Conservation (phyloP, 2,113 vertebrate genomes). For the Muntiacus muntjak region DNA sequence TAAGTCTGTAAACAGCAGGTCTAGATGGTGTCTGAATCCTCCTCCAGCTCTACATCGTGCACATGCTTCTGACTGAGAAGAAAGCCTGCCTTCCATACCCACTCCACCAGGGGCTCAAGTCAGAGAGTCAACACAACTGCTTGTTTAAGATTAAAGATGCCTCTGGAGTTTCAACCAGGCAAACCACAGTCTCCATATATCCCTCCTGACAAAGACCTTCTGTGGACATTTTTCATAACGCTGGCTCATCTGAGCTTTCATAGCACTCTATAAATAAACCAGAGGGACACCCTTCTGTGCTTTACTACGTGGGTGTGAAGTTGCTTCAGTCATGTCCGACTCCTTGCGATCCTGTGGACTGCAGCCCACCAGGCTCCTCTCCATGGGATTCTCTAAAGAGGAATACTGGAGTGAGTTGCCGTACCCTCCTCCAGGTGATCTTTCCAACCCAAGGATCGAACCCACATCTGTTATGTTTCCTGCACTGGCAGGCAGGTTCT, state of each 20-base stretch:
- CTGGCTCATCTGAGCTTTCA: not conserved
- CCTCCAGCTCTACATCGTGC: not conserved
- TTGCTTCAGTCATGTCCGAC: rapidly evolving
- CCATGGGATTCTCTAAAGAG: not conserved
- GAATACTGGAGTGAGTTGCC: not conserved
- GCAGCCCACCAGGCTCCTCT: not conserved
- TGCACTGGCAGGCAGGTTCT: not conserved
- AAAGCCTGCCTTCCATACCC: not conserved
- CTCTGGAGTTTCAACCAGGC: not conserved
- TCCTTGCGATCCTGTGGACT: not conserved
- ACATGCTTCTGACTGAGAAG: not conserved
- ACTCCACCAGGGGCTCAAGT: not conserved
- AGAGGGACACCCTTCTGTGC: not conserved
- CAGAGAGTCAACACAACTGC: not conserved
- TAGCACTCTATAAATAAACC: not conserved
- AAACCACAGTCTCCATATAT: not conserved
- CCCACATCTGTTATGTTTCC: not conserved
- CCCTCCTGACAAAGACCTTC: not conserved
- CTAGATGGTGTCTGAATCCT: not conserved
- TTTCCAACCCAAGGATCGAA: not conserved
- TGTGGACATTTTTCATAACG: not conserved
- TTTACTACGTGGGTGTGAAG: not conserved
- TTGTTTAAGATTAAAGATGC: not conserved
- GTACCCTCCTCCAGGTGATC: not conserved
- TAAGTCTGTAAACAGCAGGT: not conserved